Conservation (phyloP, 2,113 vertebrate species). For the Ciconia stormi region DNA sequence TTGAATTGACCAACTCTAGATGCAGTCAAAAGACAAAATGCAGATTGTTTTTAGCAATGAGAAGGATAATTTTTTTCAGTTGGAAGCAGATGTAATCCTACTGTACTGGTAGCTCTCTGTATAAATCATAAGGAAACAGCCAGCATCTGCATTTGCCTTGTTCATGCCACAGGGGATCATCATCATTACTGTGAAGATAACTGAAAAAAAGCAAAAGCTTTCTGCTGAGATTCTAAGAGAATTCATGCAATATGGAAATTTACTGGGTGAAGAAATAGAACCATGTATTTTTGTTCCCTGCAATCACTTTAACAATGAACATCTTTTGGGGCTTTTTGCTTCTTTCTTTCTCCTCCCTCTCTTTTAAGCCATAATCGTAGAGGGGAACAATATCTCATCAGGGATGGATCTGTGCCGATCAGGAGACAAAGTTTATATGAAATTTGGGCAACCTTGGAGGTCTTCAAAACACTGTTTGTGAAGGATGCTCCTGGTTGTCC, state of each 20-base stretch:
- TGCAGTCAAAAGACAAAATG: conserved; percentile 41
- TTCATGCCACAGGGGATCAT: conserved; percentile 50
- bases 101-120: conserved; percentile 20
- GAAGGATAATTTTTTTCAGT: conserved; percentile 8
- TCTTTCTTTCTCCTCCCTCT: conserved; percentile 4
- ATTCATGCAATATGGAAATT: conserved; percentile 46
- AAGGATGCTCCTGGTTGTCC: not conserved
- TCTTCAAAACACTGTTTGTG: not conserved
- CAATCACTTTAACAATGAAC: conserved; percentile 17
- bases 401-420: not conserved
- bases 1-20: not conserved
- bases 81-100: conserved; percentile 41
- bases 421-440: not conserved
- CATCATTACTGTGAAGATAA: conserved; percentile 28
- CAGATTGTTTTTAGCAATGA: conserved; percentile 24
- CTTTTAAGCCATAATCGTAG: not conserved
- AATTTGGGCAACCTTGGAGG: not conserved
- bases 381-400: conserved; percentile 21
- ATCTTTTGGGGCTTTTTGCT: not conserved
- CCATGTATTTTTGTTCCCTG: not conserved
- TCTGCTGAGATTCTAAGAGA: conserved; percentile 40
- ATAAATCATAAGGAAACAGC: conserved; percentile 48
- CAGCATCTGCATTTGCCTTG: conserved; percentile 56
- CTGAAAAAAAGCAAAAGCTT: conserved; percentile 5
- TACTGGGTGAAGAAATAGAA: conserved; percentile 28